phyloP scores from a whole-genome alignment of 2,113 vertebrate genomes.

The Pygathrix nemaeus region DNA sequence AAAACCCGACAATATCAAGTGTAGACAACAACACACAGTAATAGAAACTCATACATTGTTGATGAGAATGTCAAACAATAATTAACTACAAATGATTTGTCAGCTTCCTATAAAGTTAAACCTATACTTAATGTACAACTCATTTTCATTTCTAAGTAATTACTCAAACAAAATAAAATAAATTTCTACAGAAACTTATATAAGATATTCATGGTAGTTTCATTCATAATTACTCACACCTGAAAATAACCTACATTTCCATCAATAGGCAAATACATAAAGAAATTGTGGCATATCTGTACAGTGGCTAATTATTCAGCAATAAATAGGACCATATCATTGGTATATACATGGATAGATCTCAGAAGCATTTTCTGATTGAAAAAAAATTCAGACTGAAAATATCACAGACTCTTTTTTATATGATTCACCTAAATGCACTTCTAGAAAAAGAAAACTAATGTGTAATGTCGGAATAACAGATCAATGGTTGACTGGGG shows the following conservation, averaged over 20 bases:
- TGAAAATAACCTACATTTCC: neutral
- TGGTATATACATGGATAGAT: neutral
- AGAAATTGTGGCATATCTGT: neutral
- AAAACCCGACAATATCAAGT: neutral
- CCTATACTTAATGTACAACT: neutral
- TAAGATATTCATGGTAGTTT: neutral
- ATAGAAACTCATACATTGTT: neutral
- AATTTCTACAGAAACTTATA: neutral
- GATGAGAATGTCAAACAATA: neutral
- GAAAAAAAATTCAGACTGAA: neutral
- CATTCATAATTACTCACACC: neutral
- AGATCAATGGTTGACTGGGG: neutral
- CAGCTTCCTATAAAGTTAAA: neutral
- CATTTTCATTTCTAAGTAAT: neutral
- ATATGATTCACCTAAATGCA: conserved; percentile 13
- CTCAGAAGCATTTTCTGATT: neutral
- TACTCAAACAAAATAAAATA: neutral
- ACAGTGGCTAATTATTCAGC: neutral
- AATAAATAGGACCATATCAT: neutral
- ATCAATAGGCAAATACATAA: neutral
- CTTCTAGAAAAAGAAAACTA: conserved; percentile 1
- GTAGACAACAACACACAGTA: neutral
- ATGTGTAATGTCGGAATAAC: neutral
- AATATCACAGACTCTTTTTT: neutral
- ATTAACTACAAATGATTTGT: neutral